Evolutionary conservation across 2,888 invertebrate species (phyloP).

Genomic region (Stegophylla sp.): DNA sequence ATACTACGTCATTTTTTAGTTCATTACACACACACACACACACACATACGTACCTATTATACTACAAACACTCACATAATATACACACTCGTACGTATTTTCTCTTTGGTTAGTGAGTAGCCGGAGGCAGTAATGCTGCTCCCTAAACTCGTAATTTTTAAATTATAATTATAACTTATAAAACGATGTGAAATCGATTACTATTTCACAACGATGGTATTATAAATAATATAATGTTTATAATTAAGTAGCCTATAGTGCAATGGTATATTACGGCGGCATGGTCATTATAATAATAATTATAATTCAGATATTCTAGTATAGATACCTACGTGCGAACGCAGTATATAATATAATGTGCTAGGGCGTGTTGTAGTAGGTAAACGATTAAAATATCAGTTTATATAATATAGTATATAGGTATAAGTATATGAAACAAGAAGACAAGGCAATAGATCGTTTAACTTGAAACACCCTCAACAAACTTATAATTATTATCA

Average conservation of each 20-base stretch:
- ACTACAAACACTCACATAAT: neutral
- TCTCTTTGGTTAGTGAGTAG: slow-evolving; percentile 36
- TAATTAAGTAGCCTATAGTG: slow-evolving; percentile 51
- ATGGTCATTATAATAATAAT: slow-evolving; percentile 43
- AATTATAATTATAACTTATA: slow-evolving; percentile 51
- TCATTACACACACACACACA: neutral
- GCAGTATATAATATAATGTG: slow-evolving; percentile 32
- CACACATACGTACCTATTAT: neutral
- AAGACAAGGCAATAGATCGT: slow-evolving; percentile 41
- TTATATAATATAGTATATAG: too few relatives aligned
- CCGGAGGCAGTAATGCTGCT: slow-evolving; percentile 45
- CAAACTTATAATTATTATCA: slow-evolving; percentile 35
- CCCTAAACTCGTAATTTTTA: slow-evolving; percentile 53
- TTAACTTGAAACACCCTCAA: slow-evolving; percentile 35
- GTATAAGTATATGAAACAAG: neutral
- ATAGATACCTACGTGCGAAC: slow-evolving; percentile 47
- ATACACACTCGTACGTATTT: neutral
- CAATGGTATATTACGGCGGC: slow-evolving; percentile 9
- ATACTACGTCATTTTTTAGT: slow-evolving; percentile 32
- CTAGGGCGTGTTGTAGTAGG: slow-evolving; percentile 38
- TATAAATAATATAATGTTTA: slow-evolving; percentile 46
- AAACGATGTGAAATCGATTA: slow-evolving; percentile 56
- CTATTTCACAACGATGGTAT: slow-evolving; percentile 46
- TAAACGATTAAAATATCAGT: slow-evolving; percentile 48
- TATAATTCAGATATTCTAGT: slow-evolving; percentile 38